Evolutionary conservation across 1,140 invertebrate genomes (phyloP).

Genomic region (Euschistus heros): DNA sequence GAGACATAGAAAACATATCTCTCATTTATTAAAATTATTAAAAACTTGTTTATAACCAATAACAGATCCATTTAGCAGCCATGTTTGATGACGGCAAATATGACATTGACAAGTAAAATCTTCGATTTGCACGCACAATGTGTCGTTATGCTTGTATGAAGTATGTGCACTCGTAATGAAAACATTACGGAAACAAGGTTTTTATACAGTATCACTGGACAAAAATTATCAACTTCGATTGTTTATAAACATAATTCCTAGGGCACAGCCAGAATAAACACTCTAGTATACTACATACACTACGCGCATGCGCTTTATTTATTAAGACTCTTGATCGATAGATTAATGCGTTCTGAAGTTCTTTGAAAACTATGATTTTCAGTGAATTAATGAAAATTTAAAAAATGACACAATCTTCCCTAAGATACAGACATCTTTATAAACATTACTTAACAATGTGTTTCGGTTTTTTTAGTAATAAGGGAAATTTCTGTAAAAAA

Average conservation of each 20-base stretch:
- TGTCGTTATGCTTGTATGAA: too few species aligned
- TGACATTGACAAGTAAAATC: conserved; percentile 11
- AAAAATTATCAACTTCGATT: not conserved
- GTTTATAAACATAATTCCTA: conserved; percentile 16
- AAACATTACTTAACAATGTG: too few species aligned
- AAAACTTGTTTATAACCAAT: conserved; percentile 11
- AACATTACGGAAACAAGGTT: not conserved
- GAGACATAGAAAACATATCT: conserved; percentile 45
- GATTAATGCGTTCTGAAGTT: not conserved
- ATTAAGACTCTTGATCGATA: conserved; percentile 6
- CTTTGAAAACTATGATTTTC: too few species aligned
- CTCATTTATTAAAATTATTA: conserved; percentile 21
- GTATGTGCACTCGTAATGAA: not conserved
- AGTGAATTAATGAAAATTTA: too few species aligned
- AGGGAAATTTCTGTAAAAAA: too few species aligned
- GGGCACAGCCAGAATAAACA: conserved; percentile 11
- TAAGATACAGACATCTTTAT: too few species aligned
- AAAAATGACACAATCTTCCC: too few species aligned
- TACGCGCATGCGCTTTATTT: conserved; percentile 2
- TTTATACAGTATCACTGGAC: not conserved
- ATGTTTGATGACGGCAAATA: conserved; percentile 24
- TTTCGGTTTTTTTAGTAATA: too few species aligned
- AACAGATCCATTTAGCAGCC: conserved; percentile 20
- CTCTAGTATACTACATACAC: conserved; percentile 7
- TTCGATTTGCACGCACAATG: too few species aligned